Evolutionary conservation across 2,797 vertebrate genomes (phyloP), one percentile per base, ranked within the genome.

Genomic region (Rhinophrynus dorsalis): DNA sequence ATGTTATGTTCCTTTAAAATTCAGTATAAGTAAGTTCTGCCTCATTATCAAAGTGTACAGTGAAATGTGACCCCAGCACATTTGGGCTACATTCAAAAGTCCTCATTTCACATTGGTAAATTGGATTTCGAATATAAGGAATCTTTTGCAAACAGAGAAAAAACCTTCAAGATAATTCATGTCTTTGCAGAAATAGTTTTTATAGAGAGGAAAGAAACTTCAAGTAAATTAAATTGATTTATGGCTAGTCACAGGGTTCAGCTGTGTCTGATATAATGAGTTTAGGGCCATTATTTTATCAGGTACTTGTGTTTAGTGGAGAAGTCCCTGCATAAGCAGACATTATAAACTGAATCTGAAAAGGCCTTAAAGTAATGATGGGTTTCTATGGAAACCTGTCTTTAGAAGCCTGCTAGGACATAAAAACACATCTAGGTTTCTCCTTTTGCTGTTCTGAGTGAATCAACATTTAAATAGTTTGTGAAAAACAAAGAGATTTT

Each of bases 341-440:
- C 21, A 64, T 64, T 71, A 27, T 26, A 64, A 65, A 65, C 27
- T 48, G 24, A 65, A 58, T 50, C 35, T 50, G 48, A 65, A 64
- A 77, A 78, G 82, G 61, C 79, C 60, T 11, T 42, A 68, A 59
- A 18, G 68, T 72, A 84, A 83, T 74, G 76, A 81, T 64, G 27
- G 61, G 87, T 90, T 89, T 81, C 89, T 81, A 88, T 86, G 78
- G 82, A 76, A 88, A 89, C 85, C 57, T 76, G 57, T 70, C 72
- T 82, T 80, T 78, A 75, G 12, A 18, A 73, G 73, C 58, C 78
- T 66, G 68, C 74, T 79, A 79, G 84, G 83, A 83, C 76, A 78
- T 79, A 83, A 84, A 84, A 27, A 54, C 21, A 40, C 32, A 30
- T 11, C 56, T 44, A 52, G 37, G 51, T 62, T 24, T 30, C 27